These are phyloP conservation scores for Spilosoma lubricipeda DNA, from an alignment of 2,888 invertebrate species.

Conservation along the genomic window DNA sequence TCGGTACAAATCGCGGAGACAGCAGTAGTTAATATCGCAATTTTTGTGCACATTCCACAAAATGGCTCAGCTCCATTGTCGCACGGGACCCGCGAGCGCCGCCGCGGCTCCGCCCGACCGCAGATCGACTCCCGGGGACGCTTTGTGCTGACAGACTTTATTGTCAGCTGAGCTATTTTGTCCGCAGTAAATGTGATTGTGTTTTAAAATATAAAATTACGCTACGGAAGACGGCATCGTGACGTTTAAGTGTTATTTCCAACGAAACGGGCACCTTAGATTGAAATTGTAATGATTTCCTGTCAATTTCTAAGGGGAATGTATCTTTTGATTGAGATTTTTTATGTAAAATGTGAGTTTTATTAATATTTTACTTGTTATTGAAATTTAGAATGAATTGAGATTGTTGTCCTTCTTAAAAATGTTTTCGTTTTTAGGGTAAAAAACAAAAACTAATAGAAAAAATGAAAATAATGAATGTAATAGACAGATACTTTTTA, in stretches of 20 bases:
- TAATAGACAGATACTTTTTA: too few species aligned
- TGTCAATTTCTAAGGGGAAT: not conserved
- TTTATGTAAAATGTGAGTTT: not conserved
- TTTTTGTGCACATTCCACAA: slow-evolving; percentile 30
- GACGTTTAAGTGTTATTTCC: slow-evolving; percentile 4
- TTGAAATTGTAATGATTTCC: slow-evolving; percentile 3
- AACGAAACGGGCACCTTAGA: not conserved
- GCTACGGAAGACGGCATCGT: not conserved
- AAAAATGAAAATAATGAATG: too few species aligned
- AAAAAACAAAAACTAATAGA: too few species aligned
- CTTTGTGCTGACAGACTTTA: slow-evolving; percentile 19
- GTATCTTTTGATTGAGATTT: not conserved
- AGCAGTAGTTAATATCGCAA: slow-evolving; percentile 29
- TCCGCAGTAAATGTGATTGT: slow-evolving; percentile 5
- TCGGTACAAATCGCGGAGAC: slow-evolving; percentile 2
- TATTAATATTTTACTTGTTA: not conserved
- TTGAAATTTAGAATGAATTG: not conserved
- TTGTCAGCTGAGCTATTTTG: slow-evolving; percentile 15
- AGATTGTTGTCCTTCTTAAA: too few species aligned
- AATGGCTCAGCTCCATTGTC: slow-evolving; percentile 42
- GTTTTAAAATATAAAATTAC: not conserved
- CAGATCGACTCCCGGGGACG: not conserved
- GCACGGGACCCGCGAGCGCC: slow-evolving; percentile 17
- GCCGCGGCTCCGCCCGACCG: not conserved
- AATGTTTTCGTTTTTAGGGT: too few species aligned